Evolutionary conservation across 2,888 invertebrate genomes (phyloP).

Genomic region (Rugalucina vietnamica): DNA sequence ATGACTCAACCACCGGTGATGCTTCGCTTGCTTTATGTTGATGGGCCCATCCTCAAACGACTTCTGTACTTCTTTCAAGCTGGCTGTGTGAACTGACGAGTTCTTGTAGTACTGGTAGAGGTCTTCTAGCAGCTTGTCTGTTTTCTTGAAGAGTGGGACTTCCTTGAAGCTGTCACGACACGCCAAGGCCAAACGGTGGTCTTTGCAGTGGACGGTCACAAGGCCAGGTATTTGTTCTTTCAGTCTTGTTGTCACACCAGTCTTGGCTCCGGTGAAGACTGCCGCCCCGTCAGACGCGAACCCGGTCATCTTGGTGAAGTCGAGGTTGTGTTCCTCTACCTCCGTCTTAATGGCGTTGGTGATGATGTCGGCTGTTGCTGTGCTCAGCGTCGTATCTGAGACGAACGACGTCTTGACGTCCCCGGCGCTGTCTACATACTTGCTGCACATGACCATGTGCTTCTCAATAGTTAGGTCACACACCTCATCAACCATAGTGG

Average conservation of each 20-base stretch:
- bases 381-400: slow-evolving; percentile 15
- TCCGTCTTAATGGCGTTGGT: slow-evolving; percentile 17
- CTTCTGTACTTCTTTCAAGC: slow-evolving; percentile 44
- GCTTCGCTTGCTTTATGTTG: slow-evolving; percentile 55
- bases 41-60: slow-evolving; percentile 45
- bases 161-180: slow-evolving; percentile 33
- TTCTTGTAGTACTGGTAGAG: slow-evolving; percentile 51
- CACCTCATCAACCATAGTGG: slow-evolving; percentile 47
- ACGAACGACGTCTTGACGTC: slow-evolving; percentile 24
- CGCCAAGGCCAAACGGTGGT: slow-evolving; percentile 46
- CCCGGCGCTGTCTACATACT: slow-evolving; percentile 11
- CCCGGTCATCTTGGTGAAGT: slow-evolving; percentile 11
- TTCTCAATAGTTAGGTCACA: slow-evolving; percentile 28
- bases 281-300: slow-evolving; percentile 54
- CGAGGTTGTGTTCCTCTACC: background rate
- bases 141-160: slow-evolving; percentile 14
- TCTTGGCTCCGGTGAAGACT: slow-evolving; percentile 42
- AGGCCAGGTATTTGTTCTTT: slow-evolving; percentile 33
- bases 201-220: slow-evolving; percentile 37
- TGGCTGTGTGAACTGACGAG: slow-evolving; percentile 38
- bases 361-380: slow-evolving; percentile 32
- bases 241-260: slow-evolving; percentile 35
- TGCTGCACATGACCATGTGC: slow-evolving; percentile 22
- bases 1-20: slow-evolving; percentile 58
- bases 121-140: slow-evolving; percentile 27